These are phyloP conservation scores for Trichomycterus rosablanca DNA, from an alignment of 2,113 vertebrate genomes.

Conservation along the genomic window DNA sequence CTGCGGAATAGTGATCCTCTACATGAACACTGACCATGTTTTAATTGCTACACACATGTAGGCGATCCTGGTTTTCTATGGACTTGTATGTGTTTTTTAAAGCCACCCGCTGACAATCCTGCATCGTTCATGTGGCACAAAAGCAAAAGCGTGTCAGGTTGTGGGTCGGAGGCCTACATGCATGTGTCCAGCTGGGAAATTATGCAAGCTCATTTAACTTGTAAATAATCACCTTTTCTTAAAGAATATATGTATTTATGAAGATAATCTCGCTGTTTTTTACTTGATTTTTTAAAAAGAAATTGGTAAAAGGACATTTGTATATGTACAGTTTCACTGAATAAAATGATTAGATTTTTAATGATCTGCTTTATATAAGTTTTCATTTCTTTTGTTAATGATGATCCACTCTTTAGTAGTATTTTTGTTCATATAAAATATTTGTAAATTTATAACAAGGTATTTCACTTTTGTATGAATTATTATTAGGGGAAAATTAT, in stretches of 20 bases:
- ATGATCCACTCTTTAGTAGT: neutral
- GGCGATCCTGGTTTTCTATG: constrained; percentile 29
- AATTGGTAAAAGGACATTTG: constrained; percentile 68
- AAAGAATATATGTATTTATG: constrained; percentile 86
- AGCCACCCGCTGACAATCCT: constrained; percentile 48
- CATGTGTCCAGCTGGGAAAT: constrained; percentile 68
- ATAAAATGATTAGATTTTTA: constrained; percentile 77
- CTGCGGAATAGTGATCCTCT: constrained; percentile 14
- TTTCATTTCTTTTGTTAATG: neutral
- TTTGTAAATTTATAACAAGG: neutral
- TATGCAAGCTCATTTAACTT: constrained; percentile 67
- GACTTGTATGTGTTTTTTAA: constrained; percentile 43
- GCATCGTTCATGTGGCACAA: constrained; percentile 40
- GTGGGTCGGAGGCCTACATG: constrained; percentile 46
- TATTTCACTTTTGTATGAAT: neutral
- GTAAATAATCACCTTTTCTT: constrained; percentile 77
- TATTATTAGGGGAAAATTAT: no score
- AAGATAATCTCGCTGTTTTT: constrained; percentile 68
- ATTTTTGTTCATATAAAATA: neutral
- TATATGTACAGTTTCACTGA: constrained; percentile 79
- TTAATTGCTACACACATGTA: constrained; percentile 42
- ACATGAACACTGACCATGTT: constrained; percentile 28
- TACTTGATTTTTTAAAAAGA: constrained; percentile 64
- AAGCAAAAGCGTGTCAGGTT: constrained; percentile 19
- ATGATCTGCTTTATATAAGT: constrained; percentile 14